Conservation (phyloP, 1,140 invertebrate species). For the Drosophila parvula region DNA sequence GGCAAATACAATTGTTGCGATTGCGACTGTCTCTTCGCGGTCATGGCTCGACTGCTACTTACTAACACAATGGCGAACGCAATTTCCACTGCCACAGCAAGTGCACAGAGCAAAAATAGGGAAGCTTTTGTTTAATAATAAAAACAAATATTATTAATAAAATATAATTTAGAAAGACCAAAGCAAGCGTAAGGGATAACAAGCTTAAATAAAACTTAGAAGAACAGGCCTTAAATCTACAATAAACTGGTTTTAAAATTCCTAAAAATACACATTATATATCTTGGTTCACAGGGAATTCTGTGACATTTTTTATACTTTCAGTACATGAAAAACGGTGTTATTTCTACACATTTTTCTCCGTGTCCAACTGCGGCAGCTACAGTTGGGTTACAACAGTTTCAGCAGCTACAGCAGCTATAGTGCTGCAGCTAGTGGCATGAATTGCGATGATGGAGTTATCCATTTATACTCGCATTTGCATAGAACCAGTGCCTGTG, state of each 20-base stretch:
- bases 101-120: not conserved
- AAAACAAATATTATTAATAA: too few species aligned
- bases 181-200: too few species aligned
- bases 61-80: slow-evolving; percentile 53
- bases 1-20: slow-evolving; percentile 72
- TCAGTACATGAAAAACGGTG: not conserved
- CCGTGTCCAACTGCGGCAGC: slow-evolving; percentile 35
- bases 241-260: too few species aligned
- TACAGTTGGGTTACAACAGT: slow-evolving; percentile 39
- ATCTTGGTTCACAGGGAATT: too few species aligned
- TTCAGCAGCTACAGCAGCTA: slow-evolving; percentile 28
- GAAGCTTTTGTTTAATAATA: too few species aligned
- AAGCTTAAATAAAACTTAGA: too few species aligned
- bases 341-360: not conserved
- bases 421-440: slow-evolving; percentile 46
- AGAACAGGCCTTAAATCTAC: too few species aligned
- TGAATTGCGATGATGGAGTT: slow-evolving; percentile 81
- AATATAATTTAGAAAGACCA: too few species aligned
- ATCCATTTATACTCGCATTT: slow-evolving; percentile 81
- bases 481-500: slow-evolving; percentile 74
- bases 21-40: slow-evolving; percentile 72
- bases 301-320: not conserved
- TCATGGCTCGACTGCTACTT: slow-evolving; percentile 60
- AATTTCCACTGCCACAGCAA: slow-evolving; percentile 42
- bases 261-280: too few species aligned